phyloP scores from a whole-genome alignment of 2,113 vertebrate species.

The Leuciscus idus region DNA sequence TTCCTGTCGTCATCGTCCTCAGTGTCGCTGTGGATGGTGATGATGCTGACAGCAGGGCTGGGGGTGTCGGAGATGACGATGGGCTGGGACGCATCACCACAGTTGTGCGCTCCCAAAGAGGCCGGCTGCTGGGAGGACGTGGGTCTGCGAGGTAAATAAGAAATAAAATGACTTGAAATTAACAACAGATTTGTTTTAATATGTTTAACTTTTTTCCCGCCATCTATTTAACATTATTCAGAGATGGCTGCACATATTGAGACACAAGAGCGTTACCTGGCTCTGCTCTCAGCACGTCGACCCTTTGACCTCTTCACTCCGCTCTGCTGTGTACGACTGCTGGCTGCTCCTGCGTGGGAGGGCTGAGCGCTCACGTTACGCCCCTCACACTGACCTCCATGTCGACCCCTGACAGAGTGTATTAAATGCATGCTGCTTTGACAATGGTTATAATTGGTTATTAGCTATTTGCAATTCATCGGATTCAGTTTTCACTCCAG shows the following conservation, averaged over 20 bases:
- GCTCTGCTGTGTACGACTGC: constrained; percentile 83
- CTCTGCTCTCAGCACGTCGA: constrained; percentile 81
- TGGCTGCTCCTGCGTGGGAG: constrained; percentile 82
- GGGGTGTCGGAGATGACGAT: constrained; percentile 97
- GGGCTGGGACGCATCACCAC: constrained; percentile 85
- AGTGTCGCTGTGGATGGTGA: constrained; percentile 97
- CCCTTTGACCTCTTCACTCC: constrained; percentile 86
- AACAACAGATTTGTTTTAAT: no score
- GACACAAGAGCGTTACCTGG: constrained; percentile 58
- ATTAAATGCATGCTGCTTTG: not conserved
- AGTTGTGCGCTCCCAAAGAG: constrained; percentile 81
- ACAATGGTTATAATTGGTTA: not conserved
- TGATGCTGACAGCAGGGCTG: constrained; percentile 95
- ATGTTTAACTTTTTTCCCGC: no score
- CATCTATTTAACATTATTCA: not conserved
- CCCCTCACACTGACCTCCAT: constrained; percentile 88
- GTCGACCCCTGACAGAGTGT: constrained; percentile 73
- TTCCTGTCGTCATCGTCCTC: constrained; percentile 96
- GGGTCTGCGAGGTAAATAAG: constrained; percentile 69
- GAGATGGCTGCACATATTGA: not conserved
- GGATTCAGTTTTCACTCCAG: not conserved
- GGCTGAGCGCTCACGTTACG: constrained; percentile 85
- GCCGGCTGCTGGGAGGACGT: constrained; percentile 77
- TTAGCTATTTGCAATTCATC: not conserved
- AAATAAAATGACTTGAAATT: no score